A percentile compares a stretch with the other conserved stretches of the same genome.
Evolutionary conservation across 2,797 vertebrate species (phyloP).

Genomic region (Sebastolobus alascanus): DNA sequence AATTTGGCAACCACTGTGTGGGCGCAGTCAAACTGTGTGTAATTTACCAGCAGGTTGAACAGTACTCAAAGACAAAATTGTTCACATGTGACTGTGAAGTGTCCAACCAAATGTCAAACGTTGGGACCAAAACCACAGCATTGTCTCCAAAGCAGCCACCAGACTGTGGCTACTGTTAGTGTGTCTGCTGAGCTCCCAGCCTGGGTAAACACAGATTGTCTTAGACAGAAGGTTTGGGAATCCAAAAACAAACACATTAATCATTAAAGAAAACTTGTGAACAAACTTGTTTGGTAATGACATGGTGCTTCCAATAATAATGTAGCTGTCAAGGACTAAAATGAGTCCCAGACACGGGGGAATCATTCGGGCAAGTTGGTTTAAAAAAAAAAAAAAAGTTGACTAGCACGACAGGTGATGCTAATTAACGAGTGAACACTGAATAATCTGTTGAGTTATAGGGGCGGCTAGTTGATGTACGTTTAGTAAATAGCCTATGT

Average conservation of each 20-base stretch:
- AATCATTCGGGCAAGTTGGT: conserved; percentile 17
- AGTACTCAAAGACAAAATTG: background rate
- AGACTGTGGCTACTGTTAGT: conserved; percentile 34
- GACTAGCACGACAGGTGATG: background rate
- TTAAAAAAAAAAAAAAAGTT: conserved; percentile 11
- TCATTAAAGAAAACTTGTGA: conserved; percentile 66
- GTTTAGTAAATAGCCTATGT: conserved; percentile 1
- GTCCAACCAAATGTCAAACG: conserved; percentile 4
- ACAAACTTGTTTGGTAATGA: conserved; percentile 54
- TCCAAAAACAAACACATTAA: conserved; percentile 60
- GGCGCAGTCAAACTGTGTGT: background rate
- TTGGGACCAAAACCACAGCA: background rate
- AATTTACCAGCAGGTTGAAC: background rate
- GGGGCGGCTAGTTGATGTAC: background rate
- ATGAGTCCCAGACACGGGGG: conserved; percentile 4
- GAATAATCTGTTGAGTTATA: conserved; percentile 29
- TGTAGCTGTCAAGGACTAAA: conserved; percentile 42
- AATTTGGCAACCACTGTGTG: background rate
- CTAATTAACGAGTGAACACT: conserved; percentile 21
- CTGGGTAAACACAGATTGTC: conserved; percentile 64
- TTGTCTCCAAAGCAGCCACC: conserved; percentile 9
- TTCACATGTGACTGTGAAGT: background rate
- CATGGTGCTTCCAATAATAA: conserved; percentile 30
- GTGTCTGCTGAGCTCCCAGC: conserved; percentile 45
- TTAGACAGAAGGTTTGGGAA: conserved; percentile 59